A percentile compares a stretch with the other conserved stretches of the same genome.
Conservation (phyloP, 2,797 vertebrate species). For the Triplophysa yarkandensis region DNA sequence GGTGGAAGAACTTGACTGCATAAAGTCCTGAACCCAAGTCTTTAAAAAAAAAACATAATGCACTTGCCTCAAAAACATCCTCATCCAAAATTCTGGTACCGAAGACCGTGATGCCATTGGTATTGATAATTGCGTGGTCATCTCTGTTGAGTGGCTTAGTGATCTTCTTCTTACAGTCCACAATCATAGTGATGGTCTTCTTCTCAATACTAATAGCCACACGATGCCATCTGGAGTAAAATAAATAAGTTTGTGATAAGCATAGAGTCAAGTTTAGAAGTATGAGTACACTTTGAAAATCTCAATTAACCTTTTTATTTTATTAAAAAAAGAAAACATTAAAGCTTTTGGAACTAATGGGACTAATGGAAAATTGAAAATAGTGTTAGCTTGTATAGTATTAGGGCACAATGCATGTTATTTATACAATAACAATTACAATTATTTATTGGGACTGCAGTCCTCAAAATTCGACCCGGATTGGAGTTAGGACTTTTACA, state of each 20-base stretch:
- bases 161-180: slow-evolving; percentile 95
- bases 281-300: background rate
- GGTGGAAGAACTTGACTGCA: no score
- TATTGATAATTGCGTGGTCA: slow-evolving; percentile 83
- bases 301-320: background rate
- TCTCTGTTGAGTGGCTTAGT: slow-evolving; percentile 85
- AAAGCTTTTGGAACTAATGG: no score
- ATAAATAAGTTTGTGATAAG: background rate
- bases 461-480: no score
- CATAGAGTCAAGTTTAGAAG: background rate
- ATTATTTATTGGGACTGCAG: no score
- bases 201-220: slow-evolving; percentile 96
- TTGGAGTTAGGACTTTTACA: no score
- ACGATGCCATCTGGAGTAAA: slow-evolving; percentile 88
- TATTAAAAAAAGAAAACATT: no score
- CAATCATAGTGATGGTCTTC: slow-evolving; percentile 92
- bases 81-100: slow-evolving; percentile 97
- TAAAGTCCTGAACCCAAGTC: no score
- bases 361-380: no score
- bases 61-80: slow-evolving; percentile 93
- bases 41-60: background rate
- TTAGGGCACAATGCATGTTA: no score
- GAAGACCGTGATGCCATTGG: slow-evolving; percentile 92
- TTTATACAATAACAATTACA: no score
- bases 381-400: no score